Percentiles rank a stretch among this genome's conserved stretches.
phyloP scores from a whole-genome alignment of 2,113 vertebrate genomes.

The Astatotilapia flaviijosephi region DNA sequence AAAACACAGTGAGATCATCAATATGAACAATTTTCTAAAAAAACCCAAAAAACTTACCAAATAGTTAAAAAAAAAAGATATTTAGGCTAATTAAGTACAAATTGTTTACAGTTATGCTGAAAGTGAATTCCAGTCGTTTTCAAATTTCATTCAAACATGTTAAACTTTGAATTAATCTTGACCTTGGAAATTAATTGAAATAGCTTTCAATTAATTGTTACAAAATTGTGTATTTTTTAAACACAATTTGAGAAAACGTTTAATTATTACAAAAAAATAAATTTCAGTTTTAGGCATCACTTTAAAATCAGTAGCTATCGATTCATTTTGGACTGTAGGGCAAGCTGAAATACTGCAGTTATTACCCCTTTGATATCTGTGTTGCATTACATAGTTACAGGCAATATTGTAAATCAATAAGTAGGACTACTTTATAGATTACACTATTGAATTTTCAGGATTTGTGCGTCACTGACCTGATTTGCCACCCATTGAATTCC shows the following conservation, averaged over 20 bases:
- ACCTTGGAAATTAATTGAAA: neutral
- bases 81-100: neutral
- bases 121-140: neutral
- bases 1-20: neutral
- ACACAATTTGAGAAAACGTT: neutral
- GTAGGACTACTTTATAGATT: slow-evolving; percentile 11
- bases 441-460: slow-evolving; percentile 17
- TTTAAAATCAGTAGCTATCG: neutral
- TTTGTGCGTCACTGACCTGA: neutral
- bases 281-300: neutral
- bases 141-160: neutral
- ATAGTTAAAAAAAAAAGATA: neutral
- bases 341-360: neutral
- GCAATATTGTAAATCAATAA: slow-evolving; percentile 21
- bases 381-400: neutral
- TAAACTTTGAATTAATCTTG: neutral
- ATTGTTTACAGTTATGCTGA: neutral
- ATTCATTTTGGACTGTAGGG: neutral
- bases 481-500: slow-evolving; percentile 3
- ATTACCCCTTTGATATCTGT: neutral
- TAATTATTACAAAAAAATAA: neutral
- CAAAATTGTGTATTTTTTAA: neutral
- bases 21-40: neutral
- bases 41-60: accelerated
- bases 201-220: neutral